A percentile compares a stretch with the other conserved stretches of the same genome.
These are phyloP conservation scores for Amazonetta brasiliensis DNA, from an alignment of 2,797 vertebrate species.

Conservation along the genomic window DNA sequence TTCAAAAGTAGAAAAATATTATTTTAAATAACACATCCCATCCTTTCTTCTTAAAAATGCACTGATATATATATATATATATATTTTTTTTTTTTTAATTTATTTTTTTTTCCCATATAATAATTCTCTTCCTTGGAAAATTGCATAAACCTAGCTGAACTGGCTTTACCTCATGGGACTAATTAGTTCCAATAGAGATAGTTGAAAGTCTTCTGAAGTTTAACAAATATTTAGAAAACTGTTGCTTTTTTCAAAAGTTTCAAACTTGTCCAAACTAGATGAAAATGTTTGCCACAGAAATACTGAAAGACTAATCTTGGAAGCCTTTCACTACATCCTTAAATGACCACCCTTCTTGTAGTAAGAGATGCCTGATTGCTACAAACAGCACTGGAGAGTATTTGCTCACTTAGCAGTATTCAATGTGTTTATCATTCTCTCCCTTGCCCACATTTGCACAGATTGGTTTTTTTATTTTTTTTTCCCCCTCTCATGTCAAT, in stretches of 20 bases:
- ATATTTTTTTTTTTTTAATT: background rate
- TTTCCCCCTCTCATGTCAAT: background rate
- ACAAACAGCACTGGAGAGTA: background rate
- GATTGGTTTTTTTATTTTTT: background rate
- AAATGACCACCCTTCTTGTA: background rate
- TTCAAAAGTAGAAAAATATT: background rate
- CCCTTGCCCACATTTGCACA: background rate
- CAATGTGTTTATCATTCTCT: background rate
- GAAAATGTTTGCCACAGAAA: conserved; percentile 37
- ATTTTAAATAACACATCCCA: background rate
- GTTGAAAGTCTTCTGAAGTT: background rate
- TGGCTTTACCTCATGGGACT: conserved; percentile 17
- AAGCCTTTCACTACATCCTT: conserved; percentile 9
- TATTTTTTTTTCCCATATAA: background rate
- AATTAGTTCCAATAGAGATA: conserved; percentile 10
- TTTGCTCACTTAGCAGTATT: background rate
- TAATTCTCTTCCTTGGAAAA: background rate
- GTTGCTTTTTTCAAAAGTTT: conserved; percentile 2
- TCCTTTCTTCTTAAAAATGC: background rate
- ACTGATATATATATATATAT: background rate
- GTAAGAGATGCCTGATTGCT: background rate
- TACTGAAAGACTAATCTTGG: conserved; percentile 14
- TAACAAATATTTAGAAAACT: conserved; percentile 23
- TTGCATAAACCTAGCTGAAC: background rate
- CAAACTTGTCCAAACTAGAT: background rate